Conservation (phyloP, 2,113 vertebrate species). For the Seriola quinqueradiata region DNA sequence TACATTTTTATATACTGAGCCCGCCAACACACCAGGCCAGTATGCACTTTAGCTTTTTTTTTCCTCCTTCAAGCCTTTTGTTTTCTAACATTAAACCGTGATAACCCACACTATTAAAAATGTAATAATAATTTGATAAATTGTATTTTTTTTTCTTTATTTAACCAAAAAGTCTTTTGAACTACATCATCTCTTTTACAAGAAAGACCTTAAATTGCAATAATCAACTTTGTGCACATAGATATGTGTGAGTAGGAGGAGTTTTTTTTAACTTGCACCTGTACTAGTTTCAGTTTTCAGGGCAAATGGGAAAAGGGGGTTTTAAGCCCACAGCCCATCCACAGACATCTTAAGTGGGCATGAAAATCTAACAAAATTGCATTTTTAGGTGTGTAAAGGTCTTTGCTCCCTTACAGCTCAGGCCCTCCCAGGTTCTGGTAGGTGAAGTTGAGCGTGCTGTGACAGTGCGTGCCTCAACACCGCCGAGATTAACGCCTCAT, state of each 20-base stretch:
- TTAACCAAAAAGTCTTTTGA: neutral
- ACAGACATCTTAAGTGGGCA: slow-evolving; percentile 9
- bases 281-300: slow-evolving; percentile 6
- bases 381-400: slow-evolving; percentile 22
- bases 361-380: slow-evolving; percentile 13
- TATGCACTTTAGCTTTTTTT: neutral
- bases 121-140: too few relatives aligned
- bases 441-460: slow-evolving; percentile 44
- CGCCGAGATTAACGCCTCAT: slow-evolving; percentile 62
- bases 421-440: neutral
- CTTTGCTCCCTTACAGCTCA: neutral
- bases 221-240: neutral
- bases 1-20: too few relatives aligned
- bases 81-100: neutral
- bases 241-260: neutral
- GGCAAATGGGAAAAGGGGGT: neutral
- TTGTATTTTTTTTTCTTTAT: neutral
- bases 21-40: neutral
- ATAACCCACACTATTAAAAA: neutral
- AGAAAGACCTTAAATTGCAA: neutral
- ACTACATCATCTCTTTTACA: neutral
- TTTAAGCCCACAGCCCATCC: slow-evolving; percentile 24
- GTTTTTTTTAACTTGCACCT: neutral
- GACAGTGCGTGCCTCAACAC: slow-evolving; percentile 35
- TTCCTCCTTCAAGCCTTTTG: neutral